Evolutionary conservation across 2,888 invertebrate species (phyloP).

Genomic region (Phorcus lineatus): DNA sequence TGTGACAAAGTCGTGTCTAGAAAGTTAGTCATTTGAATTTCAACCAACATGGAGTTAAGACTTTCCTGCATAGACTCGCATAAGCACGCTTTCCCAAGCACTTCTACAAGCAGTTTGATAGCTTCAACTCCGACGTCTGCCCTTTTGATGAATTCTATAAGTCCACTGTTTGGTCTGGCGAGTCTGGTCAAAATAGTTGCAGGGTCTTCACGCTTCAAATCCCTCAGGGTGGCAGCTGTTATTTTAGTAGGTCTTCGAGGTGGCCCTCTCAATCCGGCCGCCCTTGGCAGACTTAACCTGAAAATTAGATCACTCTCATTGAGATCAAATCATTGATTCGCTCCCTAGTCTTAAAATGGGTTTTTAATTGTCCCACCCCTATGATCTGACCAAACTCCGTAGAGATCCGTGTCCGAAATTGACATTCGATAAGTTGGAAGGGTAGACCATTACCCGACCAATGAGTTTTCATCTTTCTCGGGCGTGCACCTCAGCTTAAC

Average conservation of each 20-base stretch:
- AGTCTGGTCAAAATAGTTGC: conserved; percentile 11
- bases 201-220: conserved; percentile 15
- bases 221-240: background rate
- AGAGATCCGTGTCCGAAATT: no score
- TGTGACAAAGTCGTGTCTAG: background rate
- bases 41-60: background rate
- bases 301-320: no score
- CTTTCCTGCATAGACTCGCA: conserved; percentile 5
- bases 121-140: conserved; percentile 21
- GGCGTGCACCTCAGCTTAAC: no score
- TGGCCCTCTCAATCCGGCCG: background rate
- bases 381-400: no score
- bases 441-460: no score
- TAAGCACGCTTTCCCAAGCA: conserved; percentile 18
- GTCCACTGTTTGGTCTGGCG: background rate
- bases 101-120: conserved; percentile 28
- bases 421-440: no score
- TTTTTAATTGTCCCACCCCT: no score
- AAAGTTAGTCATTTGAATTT: background rate
- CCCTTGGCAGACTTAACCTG: background rate
- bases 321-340: no score
- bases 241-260: background rate
- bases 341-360: no score
- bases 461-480: no score
- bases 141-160: conserved; percentile 33